phyloP scores from a whole-genome alignment of 1,140 invertebrate species.

The Pseudomyrmex gracilis region DNA sequence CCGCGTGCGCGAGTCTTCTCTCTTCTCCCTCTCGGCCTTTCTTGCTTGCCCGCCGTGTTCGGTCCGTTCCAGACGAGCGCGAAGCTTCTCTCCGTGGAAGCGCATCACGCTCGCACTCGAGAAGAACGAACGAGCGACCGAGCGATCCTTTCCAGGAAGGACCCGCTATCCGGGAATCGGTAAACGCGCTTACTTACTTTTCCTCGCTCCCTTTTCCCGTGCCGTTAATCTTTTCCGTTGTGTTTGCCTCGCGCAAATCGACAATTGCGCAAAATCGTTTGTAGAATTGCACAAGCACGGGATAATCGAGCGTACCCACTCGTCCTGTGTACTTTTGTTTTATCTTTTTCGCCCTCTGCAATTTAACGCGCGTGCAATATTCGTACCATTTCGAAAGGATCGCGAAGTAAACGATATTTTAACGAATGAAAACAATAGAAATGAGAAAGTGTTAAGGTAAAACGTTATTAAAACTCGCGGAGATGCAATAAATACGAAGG shows the following conservation, averaged over 20 bases:
- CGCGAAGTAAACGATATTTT: not conserved
- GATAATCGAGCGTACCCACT: not conserved
- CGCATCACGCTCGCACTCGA: constrained; percentile 51
- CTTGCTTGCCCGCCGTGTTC: constrained; percentile 58
- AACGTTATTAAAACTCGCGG: not conserved
- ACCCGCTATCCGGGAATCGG: constrained; percentile 68
- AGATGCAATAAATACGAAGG: not conserved
- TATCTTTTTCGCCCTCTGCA: not conserved
- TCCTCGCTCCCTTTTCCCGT: constrained; percentile 67
- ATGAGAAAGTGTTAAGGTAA: too few relatives aligned
- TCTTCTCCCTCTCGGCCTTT: constrained; percentile 7
- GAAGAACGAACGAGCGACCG: constrained; percentile 41
- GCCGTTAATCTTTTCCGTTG: constrained; percentile 4
- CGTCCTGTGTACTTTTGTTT: not conserved
- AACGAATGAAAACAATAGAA: not conserved
- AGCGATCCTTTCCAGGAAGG: constrained; percentile 73
- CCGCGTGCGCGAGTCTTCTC: constrained; percentile 69
- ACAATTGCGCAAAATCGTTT: constrained; percentile 41
- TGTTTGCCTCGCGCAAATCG: constrained; percentile 36
- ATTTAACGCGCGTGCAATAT: not conserved
- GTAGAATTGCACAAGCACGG: constrained; percentile 24
- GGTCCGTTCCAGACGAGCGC: constrained; percentile 74
- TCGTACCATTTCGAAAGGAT: not conserved
- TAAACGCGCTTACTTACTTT: constrained; percentile 69
- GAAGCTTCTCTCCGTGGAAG: constrained; percentile 65